phyloP scores from a whole-genome alignment of 2,888 invertebrate species.

The Physocephala rufipes region DNA sequence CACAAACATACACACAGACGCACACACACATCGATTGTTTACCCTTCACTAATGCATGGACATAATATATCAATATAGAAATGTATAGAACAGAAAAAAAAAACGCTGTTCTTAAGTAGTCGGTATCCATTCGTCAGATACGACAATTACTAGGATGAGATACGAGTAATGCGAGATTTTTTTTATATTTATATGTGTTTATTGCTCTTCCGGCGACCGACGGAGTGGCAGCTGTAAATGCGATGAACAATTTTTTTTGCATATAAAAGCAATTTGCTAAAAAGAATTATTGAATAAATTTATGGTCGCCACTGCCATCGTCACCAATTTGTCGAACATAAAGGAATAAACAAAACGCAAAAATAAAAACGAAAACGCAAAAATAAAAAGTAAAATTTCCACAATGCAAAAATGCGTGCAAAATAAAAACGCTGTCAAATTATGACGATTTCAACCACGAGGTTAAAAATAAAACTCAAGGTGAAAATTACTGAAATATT shows the following conservation, averaged over 20 bases:
- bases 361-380: neutral
- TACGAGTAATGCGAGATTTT: too few species aligned
- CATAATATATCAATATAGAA: too few species aligned
- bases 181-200: neutral
- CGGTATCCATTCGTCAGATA: too few species aligned
- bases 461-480: constrained; percentile 42
- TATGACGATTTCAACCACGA: constrained; percentile 11
- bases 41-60: neutral
- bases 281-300: constrained; percentile 18
- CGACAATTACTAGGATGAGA: too few species aligned
- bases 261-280: constrained; percentile 17
- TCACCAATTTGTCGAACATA: neutral
- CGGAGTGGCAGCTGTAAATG: neutral
- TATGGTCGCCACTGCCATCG: neutral
- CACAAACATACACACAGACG: neutral
- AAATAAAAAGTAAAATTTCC: neutral
- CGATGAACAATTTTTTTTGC: neutral
- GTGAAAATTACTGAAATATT: constrained; percentile 36
- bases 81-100: too few species aligned
- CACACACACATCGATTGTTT: neutral
- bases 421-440: constrained; percentile 3
- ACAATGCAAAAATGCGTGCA: neutral
- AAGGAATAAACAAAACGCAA: neutral
- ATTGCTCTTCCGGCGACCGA: constrained; percentile 7
- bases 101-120: too few species aligned